Evolutionary conservation across 2,888 invertebrate genomes (phyloP), one percentile per base, ranked within the genome.

Genomic region (Itoplectis maculator): DNA sequence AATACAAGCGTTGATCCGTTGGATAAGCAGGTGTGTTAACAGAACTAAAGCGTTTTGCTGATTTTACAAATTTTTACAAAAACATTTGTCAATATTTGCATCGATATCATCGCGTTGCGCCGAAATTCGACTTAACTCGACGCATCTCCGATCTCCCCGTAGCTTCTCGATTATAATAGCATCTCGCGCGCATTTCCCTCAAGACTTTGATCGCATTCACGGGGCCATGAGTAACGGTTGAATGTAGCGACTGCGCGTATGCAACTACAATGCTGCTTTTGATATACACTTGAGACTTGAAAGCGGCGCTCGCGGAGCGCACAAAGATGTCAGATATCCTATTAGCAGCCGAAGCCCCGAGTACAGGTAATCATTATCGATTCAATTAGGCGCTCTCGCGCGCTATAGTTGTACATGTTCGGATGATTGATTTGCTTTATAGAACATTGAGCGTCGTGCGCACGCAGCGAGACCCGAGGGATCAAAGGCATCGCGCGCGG

Each of bases 281-380:
- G 59, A 59, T 59, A 59, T 59, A 37, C 59, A 15, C 59, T 15
- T n/a, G 59, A 37, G 59, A 59, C 37, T 37, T 35, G 59, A 59
- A 35, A 35, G 59, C 59, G 35, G 37, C n/a, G 35, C 56, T 56
- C 7, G n/a, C 56, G 29, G 29, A 13, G n/a, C n/a, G 37, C 59
- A 59, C 59, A 59, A 59, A 59, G 59, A 59, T 59, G 59, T 59
- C 59, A 35, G 59, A 59, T 59, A 59, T 59, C 59, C 59, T 35
- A 59, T 59, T 59, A 59, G 15, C 15, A n/a, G 15, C 35, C 8
- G n/a, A n/a, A n/a, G 7, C 37, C 35, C n/a, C 37, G 15, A 37
- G 15, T 37, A 59, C 5, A 37, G 37, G 13, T 37, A 59, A 51
- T 51, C 51, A 51, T 51, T 51, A 51, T 51, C 51, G 51, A 51